Base-by-base conservation (phyloP, 2,797 vertebrate genomes). In the Cryptoblepharus egeriae region DNA sequence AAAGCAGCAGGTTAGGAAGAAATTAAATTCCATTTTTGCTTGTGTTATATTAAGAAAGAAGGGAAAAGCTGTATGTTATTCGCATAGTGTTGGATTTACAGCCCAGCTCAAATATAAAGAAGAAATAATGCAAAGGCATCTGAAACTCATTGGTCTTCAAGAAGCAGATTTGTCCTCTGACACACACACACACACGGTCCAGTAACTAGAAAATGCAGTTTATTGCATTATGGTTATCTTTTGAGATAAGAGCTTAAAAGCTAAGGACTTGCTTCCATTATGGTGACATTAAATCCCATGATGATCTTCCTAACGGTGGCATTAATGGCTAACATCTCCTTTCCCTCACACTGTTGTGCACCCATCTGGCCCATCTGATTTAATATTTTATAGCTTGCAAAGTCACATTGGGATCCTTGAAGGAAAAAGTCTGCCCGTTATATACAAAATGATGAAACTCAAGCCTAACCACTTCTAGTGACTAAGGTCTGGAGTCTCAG, bases 21-120 rank as follows among this genome's bases (percentile, higher is more conserved):
- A 95, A 94, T 90, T 92, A 88, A 92, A 92, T 78, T 93, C 81
- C 74, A 83, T 88, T 93, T 92, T 85, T 78, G 67, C 10, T 18
- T 61, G 87, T 81, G 84, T 63, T 85, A 20, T 78, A 85, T 83
- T 91, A 88, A 91, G 88, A 60, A 45, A 24, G 80, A 80, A 87
- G 18, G n/a, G 69, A 24, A 77, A 74, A 88, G 61, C 20, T 63
- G 87, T 49, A 76, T 83, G 77, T 64, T 90, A 74, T 85, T 93
- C 92, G 79, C 60, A 88, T 89, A 88, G 75, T 60, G 61, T 79
- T 82, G 67, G 85, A 94, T 94, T 93, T 93, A 85, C 82, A 83
- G 83, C 16, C 58, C 16, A 77, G 37, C 68, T 55, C 89, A 93
- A 85, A 81, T 87, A 73, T 32, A 74, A 35, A 72, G 63, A 83